A percentile compares a stretch with the other conserved stretches of the same genome.
Evolutionary conservation across 2,797 vertebrate species (phyloP).

Genomic region (Rhincodon typus): DNA sequence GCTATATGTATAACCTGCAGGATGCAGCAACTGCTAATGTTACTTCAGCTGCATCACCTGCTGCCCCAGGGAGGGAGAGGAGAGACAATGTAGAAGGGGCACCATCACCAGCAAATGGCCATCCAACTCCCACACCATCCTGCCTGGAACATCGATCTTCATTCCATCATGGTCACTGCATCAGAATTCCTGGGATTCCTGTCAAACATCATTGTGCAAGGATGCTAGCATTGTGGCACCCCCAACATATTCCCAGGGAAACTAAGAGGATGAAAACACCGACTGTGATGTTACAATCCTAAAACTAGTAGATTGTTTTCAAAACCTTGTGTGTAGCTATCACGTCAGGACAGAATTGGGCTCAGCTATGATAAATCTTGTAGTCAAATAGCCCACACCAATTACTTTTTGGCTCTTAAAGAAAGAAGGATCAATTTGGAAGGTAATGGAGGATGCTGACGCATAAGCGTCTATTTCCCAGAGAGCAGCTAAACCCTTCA

Average conservation of each 20-base stretch:
- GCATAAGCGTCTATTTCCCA: background rate
- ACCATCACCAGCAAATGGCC: background rate
- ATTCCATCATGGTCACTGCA: background rate
- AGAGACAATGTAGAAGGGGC: background rate
- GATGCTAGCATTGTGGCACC: no score
- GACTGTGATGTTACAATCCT: no score
- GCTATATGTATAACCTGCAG: background rate
- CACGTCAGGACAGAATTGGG: background rate
- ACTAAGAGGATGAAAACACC: no score
- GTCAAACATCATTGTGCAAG: no score
- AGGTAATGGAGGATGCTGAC: background rate
- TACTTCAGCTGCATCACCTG: background rate
- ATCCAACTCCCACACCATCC: background rate
- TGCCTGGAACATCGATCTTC: background rate
- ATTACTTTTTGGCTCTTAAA: background rate
- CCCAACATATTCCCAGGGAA: no score
- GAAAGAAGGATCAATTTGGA: background rate
- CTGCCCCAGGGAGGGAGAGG: background rate
- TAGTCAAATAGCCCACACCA: background rate
- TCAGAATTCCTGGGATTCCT: background rate
- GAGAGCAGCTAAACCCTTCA: background rate
- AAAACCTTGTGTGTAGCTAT: no score
- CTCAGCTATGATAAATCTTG: background rate
- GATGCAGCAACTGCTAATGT: background rate
- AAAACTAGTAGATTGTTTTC: no score